A percentile compares a stretch with the other conserved stretches of the same genome.
Conservation (phyloP, 2,797 vertebrate species). For the Manis pentadactyla region DNA sequence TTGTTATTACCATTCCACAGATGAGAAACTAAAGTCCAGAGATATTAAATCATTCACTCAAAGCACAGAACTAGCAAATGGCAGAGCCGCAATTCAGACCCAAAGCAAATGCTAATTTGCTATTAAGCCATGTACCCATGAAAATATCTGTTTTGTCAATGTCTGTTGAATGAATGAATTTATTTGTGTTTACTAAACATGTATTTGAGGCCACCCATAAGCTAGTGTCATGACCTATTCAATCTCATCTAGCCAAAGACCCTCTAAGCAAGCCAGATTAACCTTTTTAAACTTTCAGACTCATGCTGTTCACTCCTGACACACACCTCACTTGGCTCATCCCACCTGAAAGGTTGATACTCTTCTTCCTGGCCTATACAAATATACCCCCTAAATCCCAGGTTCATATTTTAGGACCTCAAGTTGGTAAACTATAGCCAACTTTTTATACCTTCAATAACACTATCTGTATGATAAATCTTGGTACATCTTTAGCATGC, state of each 20-base stretch:
- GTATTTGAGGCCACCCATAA: not conserved
- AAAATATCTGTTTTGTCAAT: slow-evolving; percentile 1
- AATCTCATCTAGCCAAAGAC: not conserved
- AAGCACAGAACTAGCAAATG: not conserved
- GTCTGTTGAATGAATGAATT: not conserved
- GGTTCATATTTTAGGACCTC: not conserved
- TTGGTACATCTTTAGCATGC: not conserved
- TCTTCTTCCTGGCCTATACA: not conserved
- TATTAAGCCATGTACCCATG: not conserved
- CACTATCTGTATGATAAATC: not conserved
- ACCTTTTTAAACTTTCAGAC: not conserved
- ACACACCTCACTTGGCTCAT: not conserved
- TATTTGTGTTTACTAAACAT: not conserved
- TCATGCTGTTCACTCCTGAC: not conserved
- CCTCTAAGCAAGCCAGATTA: not conserved
- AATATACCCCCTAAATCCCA: not conserved
- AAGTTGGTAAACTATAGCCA: not conserved
- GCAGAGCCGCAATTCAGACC: not conserved
- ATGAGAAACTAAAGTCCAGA: not conserved
- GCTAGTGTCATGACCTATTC: not conserved
- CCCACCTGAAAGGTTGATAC: not conserved
- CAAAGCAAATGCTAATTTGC: not conserved
- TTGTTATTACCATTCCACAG: not conserved
- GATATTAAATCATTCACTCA: not conserved
- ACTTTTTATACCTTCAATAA: not conserved